These are phyloP conservation scores for Entelurus aequoreus DNA, from an alignment of 2,113 vertebrate species.

Conservation along the genomic window DNA sequence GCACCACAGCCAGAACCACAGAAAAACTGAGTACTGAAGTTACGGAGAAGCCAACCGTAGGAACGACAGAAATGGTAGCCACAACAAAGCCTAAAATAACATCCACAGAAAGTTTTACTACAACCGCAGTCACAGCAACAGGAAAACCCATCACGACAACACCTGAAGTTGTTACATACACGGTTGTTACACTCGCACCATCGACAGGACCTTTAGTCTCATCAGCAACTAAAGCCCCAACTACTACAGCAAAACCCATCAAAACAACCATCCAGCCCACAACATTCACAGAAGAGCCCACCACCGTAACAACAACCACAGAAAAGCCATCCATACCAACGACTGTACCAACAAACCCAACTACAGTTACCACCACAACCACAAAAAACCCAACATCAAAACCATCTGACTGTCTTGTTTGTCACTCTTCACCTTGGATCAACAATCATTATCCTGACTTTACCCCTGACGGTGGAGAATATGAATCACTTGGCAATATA, in stretches of 20 bases:
- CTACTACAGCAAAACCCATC: background rate
- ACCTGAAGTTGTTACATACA: background rate
- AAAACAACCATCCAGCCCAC: background rate
- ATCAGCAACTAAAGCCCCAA: background rate
- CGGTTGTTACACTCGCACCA: background rate
- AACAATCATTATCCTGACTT: background rate
- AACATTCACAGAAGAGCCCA: background rate
- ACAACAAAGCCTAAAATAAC: background rate
- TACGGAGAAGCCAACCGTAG: too few species aligned
- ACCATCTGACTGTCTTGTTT: background rate
- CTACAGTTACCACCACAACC: background rate
- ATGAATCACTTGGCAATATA: constrained; percentile 24
- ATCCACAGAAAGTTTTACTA: background rate
- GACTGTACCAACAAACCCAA: constrained; percentile 5
- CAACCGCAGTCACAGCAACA: background rate
- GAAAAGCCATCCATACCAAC: background rate
- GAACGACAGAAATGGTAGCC: too few species aligned
- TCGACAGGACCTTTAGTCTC: background rate
- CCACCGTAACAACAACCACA: background rate
- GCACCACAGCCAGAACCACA: too few species aligned
- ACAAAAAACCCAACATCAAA: background rate
- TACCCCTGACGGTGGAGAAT: constrained; percentile 4
- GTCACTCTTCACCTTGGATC: constrained; percentile 36
- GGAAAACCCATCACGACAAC: background rate
- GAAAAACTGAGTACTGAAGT: too few species aligned